Evolutionary conservation across 1,140 invertebrate genomes (phyloP), one percentile per base, ranked within the genome.

Genomic region (Lycorma delicatula): DNA sequence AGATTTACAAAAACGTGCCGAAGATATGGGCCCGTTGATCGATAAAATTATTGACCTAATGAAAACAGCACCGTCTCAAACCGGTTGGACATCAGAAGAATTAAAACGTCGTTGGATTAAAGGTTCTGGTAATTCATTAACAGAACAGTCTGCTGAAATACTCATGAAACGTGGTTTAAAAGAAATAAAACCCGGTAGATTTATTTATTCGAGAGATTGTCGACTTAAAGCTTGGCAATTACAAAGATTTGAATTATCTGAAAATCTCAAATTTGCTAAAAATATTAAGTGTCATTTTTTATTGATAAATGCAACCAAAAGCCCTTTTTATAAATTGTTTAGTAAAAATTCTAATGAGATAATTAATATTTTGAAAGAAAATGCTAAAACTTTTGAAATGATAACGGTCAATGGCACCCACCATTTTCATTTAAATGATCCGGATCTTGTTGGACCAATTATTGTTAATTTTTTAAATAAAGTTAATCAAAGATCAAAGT

Each of bases 1-100:
- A 69, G 74, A 70, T 1, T 71, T 86, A 49, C 73, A 75, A 0
- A 67, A 44, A 18, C 18, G 41, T 6, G 41, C 41, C 7, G 41
- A 44, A 16, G 23, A 44, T 20, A 44, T 44, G 41, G 41, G 41
- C 1, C 16, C n/a, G 41, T 18, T 44, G 41, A 44, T 44, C 2
- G 41, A 44, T 18, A 44, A 22, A 22, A 16, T 44, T 44, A 11
- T 44, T 20, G 23, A 9, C 5, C 41, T 44, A 2, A 44, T 44
- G 41, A 44, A 44, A 13, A 12, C 16, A 18, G 13, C 18, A 20
- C 16, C 18, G 16, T 44, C 41, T 5, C 16, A 44, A 4, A 22
- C 23, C 1, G 41, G 41, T 16, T 44, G 41, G 18, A 18, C 11
- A 5, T 20, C 18, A 18, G 3, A 44, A 44, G 41, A 44, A 13